phyloP scores from a whole-genome alignment of 2,113 vertebrate genomes.

The Lucifuga dentata region DNA sequence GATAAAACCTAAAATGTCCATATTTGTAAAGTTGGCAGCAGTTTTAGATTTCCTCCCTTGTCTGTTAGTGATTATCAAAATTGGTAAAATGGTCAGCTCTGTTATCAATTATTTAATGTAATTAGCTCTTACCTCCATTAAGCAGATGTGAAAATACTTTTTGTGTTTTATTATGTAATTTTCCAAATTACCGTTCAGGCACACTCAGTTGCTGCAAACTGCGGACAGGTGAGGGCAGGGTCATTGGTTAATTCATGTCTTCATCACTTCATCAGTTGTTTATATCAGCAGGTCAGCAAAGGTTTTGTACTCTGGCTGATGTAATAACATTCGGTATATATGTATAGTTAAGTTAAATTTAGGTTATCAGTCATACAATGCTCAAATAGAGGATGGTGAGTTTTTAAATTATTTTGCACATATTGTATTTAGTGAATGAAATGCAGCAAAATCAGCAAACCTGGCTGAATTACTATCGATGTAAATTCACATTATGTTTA shows the following conservation, averaged over 20 bases:
- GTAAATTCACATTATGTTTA: conserved; percentile 19
- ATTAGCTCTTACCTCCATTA: conserved; percentile 85
- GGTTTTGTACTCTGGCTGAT: conserved; percentile 22
- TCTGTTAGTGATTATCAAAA: conserved; percentile 92
- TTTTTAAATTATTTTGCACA: conserved; percentile 16
- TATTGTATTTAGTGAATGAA: too few species aligned
- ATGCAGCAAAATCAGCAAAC: not conserved
- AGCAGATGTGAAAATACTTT: conserved; percentile 85
- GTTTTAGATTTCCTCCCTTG: conserved; percentile 70
- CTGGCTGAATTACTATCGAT: conserved; percentile 30
- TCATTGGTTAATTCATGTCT: conserved; percentile 74
- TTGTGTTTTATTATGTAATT: conserved; percentile 80
- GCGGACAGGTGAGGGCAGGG: conserved; percentile 77
- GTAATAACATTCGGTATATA: conserved; percentile 5
- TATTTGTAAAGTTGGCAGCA: conserved; percentile 78
- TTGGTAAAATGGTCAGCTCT: conserved; percentile 88
- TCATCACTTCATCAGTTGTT: conserved; percentile 70
- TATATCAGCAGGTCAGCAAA: conserved; percentile 47
- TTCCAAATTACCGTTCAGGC: conserved; percentile 81
- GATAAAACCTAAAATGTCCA: conserved; percentile 77
- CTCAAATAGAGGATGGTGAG: not conserved
- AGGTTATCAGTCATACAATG: conserved; percentile 1
- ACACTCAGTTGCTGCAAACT: conserved; percentile 70
- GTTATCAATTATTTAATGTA: conserved; percentile 93
- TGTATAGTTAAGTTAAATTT: conserved; percentile 11